Base-by-base conservation (phyloP, 2,888 invertebrate species). In the Sphaeridia pumilis region DNA sequence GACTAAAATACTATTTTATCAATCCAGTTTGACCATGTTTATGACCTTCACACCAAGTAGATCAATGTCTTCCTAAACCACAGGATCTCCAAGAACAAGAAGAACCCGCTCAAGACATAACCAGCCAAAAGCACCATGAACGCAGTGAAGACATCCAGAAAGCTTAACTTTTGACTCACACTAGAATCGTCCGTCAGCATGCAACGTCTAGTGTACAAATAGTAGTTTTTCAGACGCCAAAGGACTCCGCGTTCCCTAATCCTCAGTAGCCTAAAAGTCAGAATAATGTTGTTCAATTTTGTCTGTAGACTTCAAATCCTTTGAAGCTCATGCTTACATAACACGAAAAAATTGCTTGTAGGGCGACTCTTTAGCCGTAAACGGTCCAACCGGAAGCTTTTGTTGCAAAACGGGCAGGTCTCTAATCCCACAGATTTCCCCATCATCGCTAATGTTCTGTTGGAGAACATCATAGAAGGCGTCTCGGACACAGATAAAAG, bases 141-240 rank as follows among this genome's bases (percentile, higher is more conserved):
- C 2, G 63, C 63, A 4, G 63, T 60, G 34, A 63, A 63, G 4
- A 63, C 61, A 44, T 63, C 63, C n/a, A 57, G 57, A 3, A 49
- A 36, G 10, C 58, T 58, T 1, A 63, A 49, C 4, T 57, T 58
- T 21, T 53, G 27, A 7, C 61, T 61, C 1, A 52, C 17, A 49
- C 51, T 63, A 17, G 17, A 7, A 21, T 59, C 58, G 1, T 53
- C 34, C 7, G 51, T 44, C 27, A 60, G 56, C 36, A 57, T 25
- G 45, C 63, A 63, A 0, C 63, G 52, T 17, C 61, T 28, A n/a
- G 45, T 54, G 41, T 58, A 59, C 2, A 55, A 26, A 34, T 54
- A 58, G 12, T 55, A 49, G 17, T 21, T 36, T 42, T 56, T 31
- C 4, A 63, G 45, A 17, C 58, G 31, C 49, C 54, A 58, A 2